Evolutionary conservation across 2,797 vertebrate species (phyloP).

Genomic region (Brachyalestes nurse): DNA sequence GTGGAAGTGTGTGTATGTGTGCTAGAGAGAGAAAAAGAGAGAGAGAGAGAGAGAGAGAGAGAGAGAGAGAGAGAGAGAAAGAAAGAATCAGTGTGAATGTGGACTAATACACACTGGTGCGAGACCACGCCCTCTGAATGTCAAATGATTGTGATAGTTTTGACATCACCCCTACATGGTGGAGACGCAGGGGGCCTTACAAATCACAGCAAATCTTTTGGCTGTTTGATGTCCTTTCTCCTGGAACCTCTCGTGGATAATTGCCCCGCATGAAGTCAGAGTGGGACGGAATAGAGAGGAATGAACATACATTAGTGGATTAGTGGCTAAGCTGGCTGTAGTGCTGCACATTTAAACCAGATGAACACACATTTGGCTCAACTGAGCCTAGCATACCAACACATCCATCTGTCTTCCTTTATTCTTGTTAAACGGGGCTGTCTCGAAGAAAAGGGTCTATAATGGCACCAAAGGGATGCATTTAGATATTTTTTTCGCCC

Average conservation of each 20-base stretch:
- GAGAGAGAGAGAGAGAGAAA: slow-evolving; percentile 30
- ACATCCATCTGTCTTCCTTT: slow-evolving; percentile 54
- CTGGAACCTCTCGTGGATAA: slow-evolving; percentile 54
- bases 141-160: slow-evolving; percentile 47
- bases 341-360: slow-evolving; percentile 52
- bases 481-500: slow-evolving; percentile 6
- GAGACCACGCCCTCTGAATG: slow-evolving; percentile 53
- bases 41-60: slow-evolving; percentile 23
- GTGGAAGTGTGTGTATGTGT: slow-evolving; percentile 38
- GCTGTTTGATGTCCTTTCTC: slow-evolving; percentile 56
- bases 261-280: slow-evolving; percentile 49
- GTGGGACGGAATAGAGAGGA: slow-evolving; percentile 45
- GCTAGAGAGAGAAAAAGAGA: slow-evolving; percentile 17
- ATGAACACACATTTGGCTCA: slow-evolving; percentile 54
- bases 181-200: slow-evolving; percentile 27
- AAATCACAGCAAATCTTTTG: slow-evolving; percentile 53
- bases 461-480: slow-evolving; percentile 34
- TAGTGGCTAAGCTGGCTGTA: slow-evolving; percentile 64
- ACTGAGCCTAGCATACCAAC: slow-evolving; percentile 41
- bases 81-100: slow-evolving; percentile 38
- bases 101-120: slow-evolving; percentile 60
- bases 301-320: slow-evolving; percentile 62
- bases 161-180: slow-evolving; percentile 42
- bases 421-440: slow-evolving; percentile 40
- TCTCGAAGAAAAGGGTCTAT: slow-evolving; percentile 38